Percentiles rank a stretch among this genome's conserved stretches.
phyloP scores from a whole-genome alignment of 2,113 vertebrate genomes.

The Spilogale gracilis region DNA sequence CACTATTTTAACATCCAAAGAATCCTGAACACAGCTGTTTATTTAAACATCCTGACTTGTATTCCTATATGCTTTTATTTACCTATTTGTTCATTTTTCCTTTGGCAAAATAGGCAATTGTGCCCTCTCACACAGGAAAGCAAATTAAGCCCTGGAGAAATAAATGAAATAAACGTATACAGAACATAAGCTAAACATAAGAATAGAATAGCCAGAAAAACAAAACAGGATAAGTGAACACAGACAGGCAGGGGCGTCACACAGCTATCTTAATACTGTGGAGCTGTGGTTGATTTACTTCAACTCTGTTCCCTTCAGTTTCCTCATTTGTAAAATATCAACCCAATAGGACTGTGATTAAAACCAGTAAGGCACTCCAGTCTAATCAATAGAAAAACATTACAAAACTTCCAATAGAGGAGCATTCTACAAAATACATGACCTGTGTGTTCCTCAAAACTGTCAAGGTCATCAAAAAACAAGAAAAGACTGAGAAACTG shows the following conservation, averaged over 20 bases:
- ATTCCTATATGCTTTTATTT: background rate
- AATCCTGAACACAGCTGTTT: background rate
- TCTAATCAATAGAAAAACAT: slow-evolving; percentile 44
- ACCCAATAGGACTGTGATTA: background rate
- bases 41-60: slow-evolving; percentile 12
- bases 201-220: background rate
- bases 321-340: slow-evolving; percentile 32
- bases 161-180: slow-evolving; percentile 36
- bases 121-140: background rate
- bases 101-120: slow-evolving; percentile 30
- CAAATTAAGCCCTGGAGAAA: slow-evolving; percentile 5
- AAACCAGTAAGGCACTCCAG: slow-evolving; percentile 19
- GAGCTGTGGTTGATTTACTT: background rate
- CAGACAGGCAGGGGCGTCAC: background rate
- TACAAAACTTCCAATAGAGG: slow-evolving; percentile 26
- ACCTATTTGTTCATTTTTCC: slow-evolving; percentile 40
- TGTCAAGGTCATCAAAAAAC: slow-evolving; percentile 53
- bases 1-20: background rate
- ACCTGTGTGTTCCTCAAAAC: slow-evolving; percentile 16
- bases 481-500: slow-evolving; percentile 31
- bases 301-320: background rate
- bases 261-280: background rate
- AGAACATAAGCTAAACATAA: slow-evolving; percentile 16
- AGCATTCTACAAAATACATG: slow-evolving; percentile 4
- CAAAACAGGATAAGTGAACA: background rate